These are phyloP conservation scores for Chrysocyon brachyurus DNA, from an alignment of 2,797 vertebrate genomes.

Conservation along the genomic window DNA sequence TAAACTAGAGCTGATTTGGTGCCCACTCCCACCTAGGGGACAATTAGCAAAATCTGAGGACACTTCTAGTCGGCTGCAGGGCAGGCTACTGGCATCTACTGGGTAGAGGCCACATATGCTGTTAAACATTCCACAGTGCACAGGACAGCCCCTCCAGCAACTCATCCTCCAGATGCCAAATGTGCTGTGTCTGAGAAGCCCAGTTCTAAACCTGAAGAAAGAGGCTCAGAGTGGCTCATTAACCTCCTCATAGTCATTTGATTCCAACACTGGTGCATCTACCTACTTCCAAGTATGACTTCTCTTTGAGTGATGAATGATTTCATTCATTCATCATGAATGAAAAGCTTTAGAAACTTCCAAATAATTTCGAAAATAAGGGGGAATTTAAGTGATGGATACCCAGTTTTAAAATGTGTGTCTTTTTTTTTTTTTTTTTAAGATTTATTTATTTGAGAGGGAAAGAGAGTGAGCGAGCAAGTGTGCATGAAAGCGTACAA, in stretches of 20 bases:
- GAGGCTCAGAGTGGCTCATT: not conserved
- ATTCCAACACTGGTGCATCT: not conserved
- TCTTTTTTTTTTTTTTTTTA: not conserved
- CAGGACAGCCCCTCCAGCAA: not conserved
- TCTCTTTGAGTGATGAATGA: not conserved
- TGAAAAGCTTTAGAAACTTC: not conserved
- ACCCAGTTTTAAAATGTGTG: not conserved
- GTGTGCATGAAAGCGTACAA: not conserved
- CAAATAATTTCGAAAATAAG: not conserved
- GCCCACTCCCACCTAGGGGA: not conserved
- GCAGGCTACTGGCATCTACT: not conserved
- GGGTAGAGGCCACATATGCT: not conserved
- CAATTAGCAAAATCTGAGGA: not conserved
- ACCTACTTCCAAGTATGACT: fast-evolving
- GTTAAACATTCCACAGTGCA: not conserved
- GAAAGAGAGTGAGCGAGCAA: not conserved
- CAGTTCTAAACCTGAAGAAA: not conserved
- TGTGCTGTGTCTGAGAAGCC: not conserved
- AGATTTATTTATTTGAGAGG: not conserved
- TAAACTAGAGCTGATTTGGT: not conserved
- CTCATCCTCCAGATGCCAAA: not conserved
- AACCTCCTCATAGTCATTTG: not conserved
- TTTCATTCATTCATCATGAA: not conserved
- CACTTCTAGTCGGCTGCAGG: not conserved
- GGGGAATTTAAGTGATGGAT: not conserved